phyloP scores from a whole-genome alignment of 1,140 invertebrate genomes.

The Brachystomella parvula region DNA sequence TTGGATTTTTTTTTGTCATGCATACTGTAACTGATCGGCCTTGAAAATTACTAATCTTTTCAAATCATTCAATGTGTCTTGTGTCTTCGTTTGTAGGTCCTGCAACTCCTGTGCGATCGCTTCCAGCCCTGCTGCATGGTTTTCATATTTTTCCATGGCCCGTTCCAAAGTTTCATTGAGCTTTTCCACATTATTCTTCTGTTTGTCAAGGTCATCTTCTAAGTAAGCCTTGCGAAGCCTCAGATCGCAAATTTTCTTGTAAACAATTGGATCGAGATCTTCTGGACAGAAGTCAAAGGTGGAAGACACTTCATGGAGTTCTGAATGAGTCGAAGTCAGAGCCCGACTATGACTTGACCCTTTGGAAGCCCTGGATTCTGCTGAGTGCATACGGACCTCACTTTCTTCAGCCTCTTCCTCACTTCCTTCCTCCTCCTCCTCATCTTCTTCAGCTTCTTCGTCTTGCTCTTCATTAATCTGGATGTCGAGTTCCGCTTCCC shows the following conservation, averaged over 20 bases:
- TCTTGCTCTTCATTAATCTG: background rate
- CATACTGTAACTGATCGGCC: constrained; percentile 34
- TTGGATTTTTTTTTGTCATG: background rate
- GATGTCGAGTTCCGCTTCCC: background rate
- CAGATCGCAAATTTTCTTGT: constrained; percentile 23
- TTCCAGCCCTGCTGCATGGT: constrained; percentile 13
- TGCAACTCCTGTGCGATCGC: constrained; percentile 28
- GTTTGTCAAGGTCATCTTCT: constrained; percentile 24
- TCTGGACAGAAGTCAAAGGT: constrained; percentile 32
- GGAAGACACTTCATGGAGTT: constrained; percentile 24
- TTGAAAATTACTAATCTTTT: constrained; percentile 22
- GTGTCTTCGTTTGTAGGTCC: constrained; percentile 20
- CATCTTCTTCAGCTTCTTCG: background rate
- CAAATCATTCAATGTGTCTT: constrained; percentile 29
- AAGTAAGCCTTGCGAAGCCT: constrained; percentile 19
- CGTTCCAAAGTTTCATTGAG: constrained; percentile 14
- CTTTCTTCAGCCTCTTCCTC: background rate
- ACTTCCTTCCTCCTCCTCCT: constrained; percentile 12
- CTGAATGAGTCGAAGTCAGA: constrained; percentile 26
- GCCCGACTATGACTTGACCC: constrained; percentile 16
- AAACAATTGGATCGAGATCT: constrained; percentile 24
- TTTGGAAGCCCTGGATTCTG: constrained; percentile 20
- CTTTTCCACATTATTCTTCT: constrained; percentile 24
- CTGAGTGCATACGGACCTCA: constrained; percentile 1
- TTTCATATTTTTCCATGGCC: constrained; percentile 17